A percentile compares a stretch with the other conserved stretches of the same genome.
Conservation (phyloP, 2,888 invertebrate species). For the Lomographa bimaculata region DNA sequence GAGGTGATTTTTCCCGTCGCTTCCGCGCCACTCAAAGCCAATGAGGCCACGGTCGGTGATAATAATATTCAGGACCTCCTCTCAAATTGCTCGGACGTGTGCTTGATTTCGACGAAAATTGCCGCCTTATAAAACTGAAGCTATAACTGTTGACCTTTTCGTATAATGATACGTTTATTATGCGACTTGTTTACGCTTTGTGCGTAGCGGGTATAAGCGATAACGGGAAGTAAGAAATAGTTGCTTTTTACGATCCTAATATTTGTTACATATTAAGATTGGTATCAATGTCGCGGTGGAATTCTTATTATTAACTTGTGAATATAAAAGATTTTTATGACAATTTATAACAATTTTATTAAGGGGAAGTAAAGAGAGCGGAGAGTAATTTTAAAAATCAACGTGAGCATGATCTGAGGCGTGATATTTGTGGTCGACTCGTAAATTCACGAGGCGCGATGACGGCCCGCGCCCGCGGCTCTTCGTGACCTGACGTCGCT, state of each 20-base stretch:
- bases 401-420: constrained; percentile 50
- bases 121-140: constrained; percentile 52
- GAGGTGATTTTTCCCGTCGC: constrained; percentile 51
- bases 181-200: constrained; percentile 33
- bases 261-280: constrained; percentile 3
- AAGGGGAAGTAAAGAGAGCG: neutral
- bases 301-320: neutral
- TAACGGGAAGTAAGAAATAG: constrained; percentile 33
- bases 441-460: constrained; percentile 73
- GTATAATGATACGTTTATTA: constrained; percentile 45
- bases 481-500: constrained; percentile 73
- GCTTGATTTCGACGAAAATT: constrained; percentile 55
- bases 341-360: no score
- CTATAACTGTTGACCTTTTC: constrained; percentile 58
- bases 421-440: constrained; percentile 60
- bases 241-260: constrained; percentile 13
- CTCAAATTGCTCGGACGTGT: constrained; percentile 65
- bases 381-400: constrained; percentile 40
- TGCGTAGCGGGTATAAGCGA: constrained; percentile 23
- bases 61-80: constrained; percentile 62
- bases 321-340: neutral
- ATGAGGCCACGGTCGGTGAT: constrained; percentile 50
- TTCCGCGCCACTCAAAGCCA: constrained; percentile 52
- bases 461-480: constrained; percentile 69
- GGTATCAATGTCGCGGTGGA: neutral